Evolutionary conservation across 2,888 invertebrate species (phyloP), one percentile per base, ranked within the genome.

Genomic region (Odontomyia ornata): DNA sequence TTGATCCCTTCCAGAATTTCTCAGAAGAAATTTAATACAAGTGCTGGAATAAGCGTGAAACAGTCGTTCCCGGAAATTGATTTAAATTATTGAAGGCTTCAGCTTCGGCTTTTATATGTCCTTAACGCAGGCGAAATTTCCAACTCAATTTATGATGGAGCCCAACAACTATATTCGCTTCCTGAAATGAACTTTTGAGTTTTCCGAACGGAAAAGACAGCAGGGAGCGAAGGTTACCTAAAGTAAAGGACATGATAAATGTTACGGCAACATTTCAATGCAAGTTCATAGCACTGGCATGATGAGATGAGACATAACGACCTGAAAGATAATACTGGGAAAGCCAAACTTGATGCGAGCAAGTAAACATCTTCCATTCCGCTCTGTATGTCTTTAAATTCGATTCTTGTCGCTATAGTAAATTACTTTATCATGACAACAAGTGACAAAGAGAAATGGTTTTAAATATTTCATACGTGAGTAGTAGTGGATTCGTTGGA

Each of bases 371-470:
- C 15, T 52, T 52, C 52, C 52, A 13, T 5, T 13, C 7, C 18
- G 13, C 3, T 23, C 25, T 36, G 13, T 9, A 25, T 23, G 60
- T 60, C 60, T 60, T 25, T 18, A 60, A 25, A 60, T 60, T 60
- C 60, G 25, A 23, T 23, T 4, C 23, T 25, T 25, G 60, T 60
- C 60, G 60, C 60, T 23, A 60, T 25, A 60, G 60, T 60, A 60
- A 60, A 60, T 60, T 60, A 23, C 60, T 23, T 60, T 60, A 60
- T 25, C 60, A 25, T 25, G 72, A 72, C 72, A 56, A 72, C 72
- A 56, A 69, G 23, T 69, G 69, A 69, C 69, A 69, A 46, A 72
- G 72, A 72, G 56, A 72, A 72, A 72, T 72, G 28, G 72, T 72
- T 72, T 52, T 15, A 72, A 52, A 72, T 72, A 72, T 72, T 72